phyloP scores from a whole-genome alignment of 2,113 vertebrate genomes.

The Equus przewalskii region DNA sequence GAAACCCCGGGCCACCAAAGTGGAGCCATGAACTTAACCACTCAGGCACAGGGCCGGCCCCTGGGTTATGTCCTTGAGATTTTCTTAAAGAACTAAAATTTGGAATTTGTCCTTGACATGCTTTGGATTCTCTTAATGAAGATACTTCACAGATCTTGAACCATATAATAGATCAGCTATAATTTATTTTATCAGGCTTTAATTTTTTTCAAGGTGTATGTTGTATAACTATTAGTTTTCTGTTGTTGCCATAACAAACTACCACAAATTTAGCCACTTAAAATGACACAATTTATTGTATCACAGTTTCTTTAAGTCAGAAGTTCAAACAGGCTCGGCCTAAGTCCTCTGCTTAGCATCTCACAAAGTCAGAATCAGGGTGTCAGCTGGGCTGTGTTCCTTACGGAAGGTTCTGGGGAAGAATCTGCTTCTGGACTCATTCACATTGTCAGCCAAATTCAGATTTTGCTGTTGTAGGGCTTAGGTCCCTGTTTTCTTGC shows the following conservation, averaged over 20 bases:
- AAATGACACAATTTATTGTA: background rate
- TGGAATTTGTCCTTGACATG: background rate
- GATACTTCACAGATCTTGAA: background rate
- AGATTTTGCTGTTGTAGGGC: background rate
- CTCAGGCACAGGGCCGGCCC: too few relatives aligned
- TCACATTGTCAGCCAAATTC: background rate
- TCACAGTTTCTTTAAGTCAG: background rate
- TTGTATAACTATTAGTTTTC: background rate
- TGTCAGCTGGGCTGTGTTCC: background rate
- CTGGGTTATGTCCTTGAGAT: background rate
- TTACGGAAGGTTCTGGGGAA: background rate
- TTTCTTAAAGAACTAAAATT: conserved; percentile 21
- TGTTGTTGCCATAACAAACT: background rate
- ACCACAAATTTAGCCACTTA: background rate
- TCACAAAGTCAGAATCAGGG: background rate
- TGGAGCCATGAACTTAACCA: too few relatives aligned
- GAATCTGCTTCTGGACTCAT: background rate
- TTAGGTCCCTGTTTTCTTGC: background rate
- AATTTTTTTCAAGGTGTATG: background rate
- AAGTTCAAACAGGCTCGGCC: background rate
- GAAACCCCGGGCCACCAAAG: too few relatives aligned
- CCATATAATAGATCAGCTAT: background rate
- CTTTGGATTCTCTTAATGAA: background rate
- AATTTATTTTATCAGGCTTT: background rate
- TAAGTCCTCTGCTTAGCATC: background rate